These are phyloP conservation scores for Linnaemya vulpina DNA, from an alignment of 2,888 invertebrate species.

Conservation along the genomic window DNA sequence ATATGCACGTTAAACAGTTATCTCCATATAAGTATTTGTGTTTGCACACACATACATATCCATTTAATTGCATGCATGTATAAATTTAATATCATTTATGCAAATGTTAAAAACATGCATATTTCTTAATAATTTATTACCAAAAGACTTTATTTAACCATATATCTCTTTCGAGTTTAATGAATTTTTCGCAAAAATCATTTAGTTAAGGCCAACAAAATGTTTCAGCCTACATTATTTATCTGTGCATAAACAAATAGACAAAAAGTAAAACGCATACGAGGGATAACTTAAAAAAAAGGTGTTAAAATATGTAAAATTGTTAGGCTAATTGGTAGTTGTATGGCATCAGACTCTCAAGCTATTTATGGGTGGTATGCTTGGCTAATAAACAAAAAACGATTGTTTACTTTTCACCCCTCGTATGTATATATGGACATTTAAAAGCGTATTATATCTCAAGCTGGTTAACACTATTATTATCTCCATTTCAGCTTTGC, in stretches of 20 bases:
- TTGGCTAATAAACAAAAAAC: not conserved
- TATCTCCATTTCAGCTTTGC: conserved; percentile 62
- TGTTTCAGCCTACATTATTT: conserved; percentile 54
- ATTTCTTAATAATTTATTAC: conserved; percentile 68
- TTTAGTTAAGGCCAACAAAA: conserved; percentile 61
- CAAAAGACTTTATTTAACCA: conserved; percentile 60
- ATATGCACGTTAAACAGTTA: not conserved
- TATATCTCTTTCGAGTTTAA: conserved; percentile 59
- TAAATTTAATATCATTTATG: conserved; percentile 63
- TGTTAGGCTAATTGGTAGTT: not conserved
- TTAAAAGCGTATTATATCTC: conserved; percentile 52
- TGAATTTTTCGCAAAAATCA: conserved; percentile 62
- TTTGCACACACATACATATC: conserved; percentile 10
- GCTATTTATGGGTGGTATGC: not conserved
- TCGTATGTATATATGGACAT: conserved; percentile 25
- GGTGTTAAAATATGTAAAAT: too few species aligned
- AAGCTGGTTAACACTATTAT: conserved; percentile 63
- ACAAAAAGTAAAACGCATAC: not conserved
- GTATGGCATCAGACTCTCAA: not conserved
- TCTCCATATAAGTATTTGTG: not conserved
- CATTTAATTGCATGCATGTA: conserved; percentile 1
- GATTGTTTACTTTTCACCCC: not conserved
- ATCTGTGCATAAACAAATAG: conserved; percentile 36
- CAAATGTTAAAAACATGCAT: conserved; percentile 62
- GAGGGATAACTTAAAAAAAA: not conserved